Percentiles rank a stretch among this genome's conserved stretches.
Conservation (phyloP, 2,113 vertebrate species). For the Hucho hucho region DNA sequence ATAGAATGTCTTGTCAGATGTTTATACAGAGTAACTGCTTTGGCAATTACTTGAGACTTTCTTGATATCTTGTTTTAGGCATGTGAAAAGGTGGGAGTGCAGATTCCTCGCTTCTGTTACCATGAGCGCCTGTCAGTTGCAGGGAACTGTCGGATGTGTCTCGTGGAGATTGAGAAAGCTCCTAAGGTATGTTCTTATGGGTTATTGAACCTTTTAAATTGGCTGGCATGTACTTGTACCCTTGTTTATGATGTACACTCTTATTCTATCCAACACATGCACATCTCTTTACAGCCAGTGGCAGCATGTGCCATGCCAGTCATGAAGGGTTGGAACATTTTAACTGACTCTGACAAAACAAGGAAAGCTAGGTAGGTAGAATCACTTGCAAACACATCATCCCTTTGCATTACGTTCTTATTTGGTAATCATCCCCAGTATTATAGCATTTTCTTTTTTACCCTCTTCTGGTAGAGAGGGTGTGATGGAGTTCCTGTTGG, state of each 20-base stretch:
- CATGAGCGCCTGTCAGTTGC: conserved; percentile 93
- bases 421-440: neutral
- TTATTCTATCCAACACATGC: neutral
- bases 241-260: neutral
- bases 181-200: conserved; percentile 80
- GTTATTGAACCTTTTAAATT: neutral
- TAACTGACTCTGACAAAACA: conserved; percentile 93
- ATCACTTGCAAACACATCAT: neutral
- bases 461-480: conserved; percentile 80
- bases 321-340: conserved; percentile 98
- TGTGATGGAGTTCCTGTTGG: conserved; percentile 94
- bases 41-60: conserved; percentile 1
- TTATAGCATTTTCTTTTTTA: neutral
- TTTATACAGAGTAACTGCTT: neutral
- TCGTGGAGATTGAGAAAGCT: conserved; percentile 94
- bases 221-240: neutral
- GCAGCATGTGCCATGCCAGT: conserved; percentile 97
- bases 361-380: conserved; percentile 87
- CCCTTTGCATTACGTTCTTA: neutral
- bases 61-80: conserved; percentile 69
- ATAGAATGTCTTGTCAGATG: neutral
- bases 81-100: conserved; percentile 90
- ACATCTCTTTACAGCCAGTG: conserved; percentile 78
- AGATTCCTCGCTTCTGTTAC: conserved; percentile 96
- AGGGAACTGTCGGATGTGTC: conserved; percentile 96